A percentile compares a stretch with the other conserved stretches of the same genome.
Conservation (phyloP, 2,797 vertebrate species). For the Dallia pectoralis region DNA sequence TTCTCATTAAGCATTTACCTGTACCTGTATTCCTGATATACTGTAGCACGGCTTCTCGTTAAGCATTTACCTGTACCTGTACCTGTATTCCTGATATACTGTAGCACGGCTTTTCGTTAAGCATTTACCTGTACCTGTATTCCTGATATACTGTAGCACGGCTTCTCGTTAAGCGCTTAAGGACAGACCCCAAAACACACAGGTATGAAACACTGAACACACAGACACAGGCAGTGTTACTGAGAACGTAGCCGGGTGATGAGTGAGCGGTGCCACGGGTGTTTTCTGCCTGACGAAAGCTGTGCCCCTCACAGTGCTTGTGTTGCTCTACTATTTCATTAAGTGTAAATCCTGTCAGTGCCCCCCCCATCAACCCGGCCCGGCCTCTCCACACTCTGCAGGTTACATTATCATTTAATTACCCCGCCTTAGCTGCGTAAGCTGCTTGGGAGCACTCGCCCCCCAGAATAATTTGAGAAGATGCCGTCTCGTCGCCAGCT, state of each 20-base stretch:
- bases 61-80: no score
- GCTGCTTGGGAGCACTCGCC: constrained; percentile 91
- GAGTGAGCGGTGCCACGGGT: constrained; percentile 45
- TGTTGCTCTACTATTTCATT: constrained; percentile 97
- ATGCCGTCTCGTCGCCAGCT: constrained; percentile 87
- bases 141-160: no score
- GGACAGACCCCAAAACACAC: no score
- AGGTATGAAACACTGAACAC: not conserved
- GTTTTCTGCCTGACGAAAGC: constrained; percentile 71
- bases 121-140: no score
- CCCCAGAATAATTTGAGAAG: constrained; percentile 98
- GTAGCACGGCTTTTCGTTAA: no score
- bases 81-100: no score
- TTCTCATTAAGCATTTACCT: no score
- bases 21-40: no score
- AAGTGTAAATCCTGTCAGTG: constrained; percentile 88
- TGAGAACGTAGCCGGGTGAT: constrained; percentile 49
- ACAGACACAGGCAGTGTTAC: not conserved
- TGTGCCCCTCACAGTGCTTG: constrained; percentile 61
- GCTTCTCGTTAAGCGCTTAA: no score
- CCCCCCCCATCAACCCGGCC: constrained; percentile 81
- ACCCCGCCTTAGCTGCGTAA: constrained; percentile 95
- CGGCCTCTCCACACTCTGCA: constrained; percentile 88
- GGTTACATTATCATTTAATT: constrained; percentile 99
- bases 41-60: no score